phyloP scores from a whole-genome alignment of 2,797 vertebrate genomes.

The Selene dorsalis region DNA sequence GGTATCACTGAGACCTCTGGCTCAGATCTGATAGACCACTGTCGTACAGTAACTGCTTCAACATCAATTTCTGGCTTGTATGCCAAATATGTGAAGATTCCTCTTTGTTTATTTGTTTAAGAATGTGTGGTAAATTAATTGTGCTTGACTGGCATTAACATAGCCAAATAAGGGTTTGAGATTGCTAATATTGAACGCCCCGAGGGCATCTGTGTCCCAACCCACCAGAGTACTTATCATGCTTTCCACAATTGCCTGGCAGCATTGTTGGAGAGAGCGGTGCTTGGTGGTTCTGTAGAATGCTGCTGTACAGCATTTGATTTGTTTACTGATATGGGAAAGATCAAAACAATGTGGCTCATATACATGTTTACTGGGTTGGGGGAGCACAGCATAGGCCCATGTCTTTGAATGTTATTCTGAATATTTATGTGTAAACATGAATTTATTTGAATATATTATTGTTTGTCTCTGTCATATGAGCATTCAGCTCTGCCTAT shows the following conservation, averaged over 20 bases:
- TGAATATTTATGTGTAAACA: conserved; percentile 68
- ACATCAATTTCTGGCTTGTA: background rate
- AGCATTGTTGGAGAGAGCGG: conserved; percentile 69
- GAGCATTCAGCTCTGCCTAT: conserved; percentile 36
- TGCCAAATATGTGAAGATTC: conserved; percentile 33
- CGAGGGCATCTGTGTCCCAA: conserved; percentile 73
- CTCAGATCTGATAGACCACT: conserved; percentile 5
- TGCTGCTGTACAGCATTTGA: conserved; percentile 61
- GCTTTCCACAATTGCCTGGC: conserved; percentile 74
- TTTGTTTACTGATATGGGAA: conserved; percentile 66
- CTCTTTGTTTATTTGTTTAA: conserved; percentile 71
- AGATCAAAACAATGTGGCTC: conserved; percentile 61
- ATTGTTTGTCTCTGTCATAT: conserved; percentile 45
- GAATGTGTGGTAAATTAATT: conserved; percentile 70
- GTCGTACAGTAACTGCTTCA: conserved; percentile 18
- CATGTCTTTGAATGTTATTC: conserved; percentile 38
- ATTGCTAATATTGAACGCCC: conserved; percentile 74
- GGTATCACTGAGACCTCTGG: background rate
- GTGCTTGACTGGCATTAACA: conserved; percentile 81
- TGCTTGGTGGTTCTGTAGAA: conserved; percentile 73
- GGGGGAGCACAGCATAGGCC: conserved; percentile 22
- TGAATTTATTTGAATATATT: conserved; percentile 69
- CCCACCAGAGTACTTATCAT: conserved; percentile 79
- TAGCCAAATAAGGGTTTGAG: conserved; percentile 81
- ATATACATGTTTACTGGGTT: conserved; percentile 36